phyloP scores from a whole-genome alignment of 2,113 vertebrate genomes.

The Eclectus roratus region DNA sequence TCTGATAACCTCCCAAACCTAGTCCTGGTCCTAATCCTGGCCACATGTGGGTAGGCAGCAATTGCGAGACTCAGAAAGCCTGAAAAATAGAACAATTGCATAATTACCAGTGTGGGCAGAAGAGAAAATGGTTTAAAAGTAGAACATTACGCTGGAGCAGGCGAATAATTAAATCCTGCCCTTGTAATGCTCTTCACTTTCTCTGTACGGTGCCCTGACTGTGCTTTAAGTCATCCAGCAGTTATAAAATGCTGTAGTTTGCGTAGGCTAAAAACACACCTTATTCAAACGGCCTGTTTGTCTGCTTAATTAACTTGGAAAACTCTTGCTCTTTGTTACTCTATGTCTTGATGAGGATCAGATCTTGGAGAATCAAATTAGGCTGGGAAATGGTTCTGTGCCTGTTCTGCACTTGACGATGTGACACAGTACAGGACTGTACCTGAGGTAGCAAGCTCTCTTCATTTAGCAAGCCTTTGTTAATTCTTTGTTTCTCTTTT shows the following conservation, averaged over 20 bases:
- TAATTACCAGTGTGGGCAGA: background rate
- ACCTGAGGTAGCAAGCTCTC: background rate
- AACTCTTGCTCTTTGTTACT: background rate
- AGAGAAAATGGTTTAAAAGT: background rate
- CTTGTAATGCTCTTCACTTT: background rate
- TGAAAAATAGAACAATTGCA: background rate
- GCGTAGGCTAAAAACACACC: background rate
- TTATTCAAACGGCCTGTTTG: background rate
- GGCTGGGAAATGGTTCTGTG: background rate
- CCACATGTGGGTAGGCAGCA: background rate
- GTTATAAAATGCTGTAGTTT: background rate
- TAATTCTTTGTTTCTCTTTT: background rate
- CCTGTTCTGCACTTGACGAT: background rate
- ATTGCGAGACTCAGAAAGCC: background rate
- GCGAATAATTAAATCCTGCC: background rate
- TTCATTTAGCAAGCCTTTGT: background rate
- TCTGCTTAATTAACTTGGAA: background rate
- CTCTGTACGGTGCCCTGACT: background rate
- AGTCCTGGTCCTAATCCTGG: background rate
- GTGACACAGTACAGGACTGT: background rate
- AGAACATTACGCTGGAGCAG: background rate
- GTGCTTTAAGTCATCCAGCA: background rate
- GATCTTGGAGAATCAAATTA: background rate
- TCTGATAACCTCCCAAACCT: background rate
- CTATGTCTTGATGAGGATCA: background rate